A percentile compares a stretch with the other conserved stretches of the same genome.
phyloP scores from a whole-genome alignment of 2,113 vertebrate species.

The Callithrix jacchus region DNA sequence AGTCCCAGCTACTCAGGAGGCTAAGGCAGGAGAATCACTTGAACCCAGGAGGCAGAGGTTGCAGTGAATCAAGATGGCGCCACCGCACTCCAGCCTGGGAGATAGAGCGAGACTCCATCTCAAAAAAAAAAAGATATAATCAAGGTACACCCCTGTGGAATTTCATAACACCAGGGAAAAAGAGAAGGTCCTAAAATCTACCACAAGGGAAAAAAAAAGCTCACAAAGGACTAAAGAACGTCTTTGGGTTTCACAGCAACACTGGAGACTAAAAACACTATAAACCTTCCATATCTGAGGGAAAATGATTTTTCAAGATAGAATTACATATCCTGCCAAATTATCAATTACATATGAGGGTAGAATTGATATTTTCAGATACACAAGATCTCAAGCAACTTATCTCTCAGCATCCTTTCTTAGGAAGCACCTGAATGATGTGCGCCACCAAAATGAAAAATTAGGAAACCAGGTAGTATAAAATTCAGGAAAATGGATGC shows the following conservation, averaged over 20 bases:
- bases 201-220: neutral
- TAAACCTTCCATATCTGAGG: neutral
- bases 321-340: neutral
- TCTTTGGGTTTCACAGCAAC: neutral
- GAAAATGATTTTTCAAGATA: slow-evolving; percentile 1
- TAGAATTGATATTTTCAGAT: slow-evolving; percentile 1
- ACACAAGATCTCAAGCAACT: neutral
- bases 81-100: no score
- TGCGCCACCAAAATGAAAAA: slow-evolving; percentile 6
- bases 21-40: no score
- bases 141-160: neutral
- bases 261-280: neutral
- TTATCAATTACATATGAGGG: neutral
- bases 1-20: no score
- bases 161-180: neutral
- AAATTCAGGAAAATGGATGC: slow-evolving; percentile 2
- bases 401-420: neutral
- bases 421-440: neutral
- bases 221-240: neutral
- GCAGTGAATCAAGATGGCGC: no score
- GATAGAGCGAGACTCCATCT: no score
- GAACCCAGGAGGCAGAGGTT: no score
- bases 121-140: neutral
- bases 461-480: neutral
- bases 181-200: slow-evolving; percentile 7